Evolutionary conservation across 2,113 vertebrate species (phyloP), one percentile per base, ranked within the genome.

Genomic region (Myanophis thanlyinensis): DNA sequence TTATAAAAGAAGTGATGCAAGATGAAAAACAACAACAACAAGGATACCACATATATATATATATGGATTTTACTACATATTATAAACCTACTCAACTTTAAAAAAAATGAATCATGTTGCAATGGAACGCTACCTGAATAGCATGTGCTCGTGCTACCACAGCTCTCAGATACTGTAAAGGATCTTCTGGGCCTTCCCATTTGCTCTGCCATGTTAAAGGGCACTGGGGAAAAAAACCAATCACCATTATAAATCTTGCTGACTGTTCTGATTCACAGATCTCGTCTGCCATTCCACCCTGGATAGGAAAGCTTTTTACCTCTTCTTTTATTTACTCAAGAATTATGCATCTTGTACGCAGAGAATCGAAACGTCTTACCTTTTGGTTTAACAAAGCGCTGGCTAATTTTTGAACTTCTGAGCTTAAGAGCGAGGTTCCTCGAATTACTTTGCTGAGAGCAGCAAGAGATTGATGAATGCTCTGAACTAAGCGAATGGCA

Each of bases 171-270:
- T 99, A 99, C 1, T 99, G 99, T 96, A 99, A 98, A 25, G 99
- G 99, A 93, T 99, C 99, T 92, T 99, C 99, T 44, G 99, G 99
- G 80, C 99, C 99, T 97, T 99, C 99, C 99, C 99, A 99, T 91
- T 98, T 99, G 95, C 94, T 98, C 96, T 99, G 99, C 99, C 99
- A 99, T 6, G 97, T 94, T 87, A 98, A 87, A n/a, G 99, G 99
- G 97, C 99, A 99, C 99, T 99, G 95, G 46, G 23, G 27, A 59
- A 59, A 59, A 30, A 96, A 95, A 97, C 84, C 94, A 3, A 85
- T 3, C 92, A 30, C 86, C 91, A 93, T 6, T 89, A 52, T 59
- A 25, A 15, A 88, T 27, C 3, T 4, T 25, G 15, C 15, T 40
- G 22, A 53, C 47, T 88, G 91, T 94, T 23, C 91, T 12, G 27